Conservation (phyloP, 64 coral and sea anemone genomes). For the Porites australiensis region DNA sequence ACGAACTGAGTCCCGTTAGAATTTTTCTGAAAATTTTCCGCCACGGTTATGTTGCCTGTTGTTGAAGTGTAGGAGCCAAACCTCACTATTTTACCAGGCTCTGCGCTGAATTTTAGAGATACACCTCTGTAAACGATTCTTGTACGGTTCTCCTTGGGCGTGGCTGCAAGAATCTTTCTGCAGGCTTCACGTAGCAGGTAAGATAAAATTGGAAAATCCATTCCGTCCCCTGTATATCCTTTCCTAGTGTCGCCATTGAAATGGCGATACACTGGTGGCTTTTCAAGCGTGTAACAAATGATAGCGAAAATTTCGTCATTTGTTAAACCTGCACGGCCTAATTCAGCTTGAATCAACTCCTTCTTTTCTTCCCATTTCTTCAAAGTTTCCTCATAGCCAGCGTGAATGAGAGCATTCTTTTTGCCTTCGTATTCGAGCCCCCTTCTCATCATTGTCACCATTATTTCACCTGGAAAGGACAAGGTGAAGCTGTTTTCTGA, state of each 20-base stretch:
- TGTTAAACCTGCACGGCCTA: constrained; percentile 53
- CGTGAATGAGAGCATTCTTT: constrained; percentile 81
- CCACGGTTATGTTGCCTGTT: constrained; percentile 52
- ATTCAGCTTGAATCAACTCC: constrained; percentile 22
- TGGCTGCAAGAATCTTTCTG: constrained; percentile 71
- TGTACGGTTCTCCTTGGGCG: constrained; percentile 69
- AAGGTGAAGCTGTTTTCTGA: constrained; percentile 67
- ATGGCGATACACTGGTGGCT: constrained; percentile 78
- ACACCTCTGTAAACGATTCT: constrained; percentile 77
- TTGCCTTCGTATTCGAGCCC: constrained; percentile 77
- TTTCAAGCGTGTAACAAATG: constrained; percentile 83
- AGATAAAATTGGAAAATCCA: constrained; percentile 82
- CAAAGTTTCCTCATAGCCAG: constrained; percentile 68
- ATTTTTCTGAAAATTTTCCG: constrained; percentile 71
- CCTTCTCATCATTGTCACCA: constrained; percentile 78
- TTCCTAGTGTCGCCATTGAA: constrained; percentile 79
- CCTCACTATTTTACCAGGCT: constrained; percentile 56
- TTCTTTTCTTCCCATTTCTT: constrained; percentile 59
- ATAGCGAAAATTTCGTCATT: constrained; percentile 72
- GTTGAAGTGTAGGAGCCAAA: constrained; percentile 86
- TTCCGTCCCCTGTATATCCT: constrained; percentile 71
- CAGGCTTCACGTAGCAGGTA: constrained; percentile 83
- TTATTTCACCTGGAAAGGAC: constrained; percentile 82
- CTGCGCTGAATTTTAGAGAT: constrained; percentile 13
- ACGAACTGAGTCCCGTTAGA: constrained; percentile 70